phyloP scores from a whole-genome alignment of 37 sponge, comb jelly and placozoan genomes.

The Aphrocallistes beatrix region DNA sequence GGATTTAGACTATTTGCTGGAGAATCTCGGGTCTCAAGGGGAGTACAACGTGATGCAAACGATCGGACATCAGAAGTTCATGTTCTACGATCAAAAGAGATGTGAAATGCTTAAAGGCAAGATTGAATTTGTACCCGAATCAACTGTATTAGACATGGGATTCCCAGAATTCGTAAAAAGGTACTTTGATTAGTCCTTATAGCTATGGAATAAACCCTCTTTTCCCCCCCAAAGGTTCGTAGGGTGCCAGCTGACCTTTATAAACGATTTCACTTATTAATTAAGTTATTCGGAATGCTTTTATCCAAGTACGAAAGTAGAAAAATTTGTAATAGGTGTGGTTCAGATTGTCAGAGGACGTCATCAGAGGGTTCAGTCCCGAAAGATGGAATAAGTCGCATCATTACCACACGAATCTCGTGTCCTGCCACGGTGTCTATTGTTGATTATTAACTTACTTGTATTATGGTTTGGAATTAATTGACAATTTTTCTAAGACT shows the following conservation, averaged over 20 bases:
- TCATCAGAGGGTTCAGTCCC: slow-evolving; percentile 12
- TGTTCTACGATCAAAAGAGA: not conserved
- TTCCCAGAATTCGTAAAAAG: not conserved
- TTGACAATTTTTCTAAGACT: too few species aligned
- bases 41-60: not conserved
- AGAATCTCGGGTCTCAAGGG: not conserved
- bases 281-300: too few species aligned
- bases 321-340: too few species aligned
- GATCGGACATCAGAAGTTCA: not conserved
- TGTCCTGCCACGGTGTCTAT: too few species aligned
- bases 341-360: slow-evolving; percentile 17
- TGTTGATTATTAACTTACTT: too few species aligned
- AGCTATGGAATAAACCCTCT: too few species aligned
- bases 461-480: too few species aligned
- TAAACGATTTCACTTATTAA: too few species aligned
- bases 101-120: not conserved
- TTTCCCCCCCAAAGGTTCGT: too few species aligned
- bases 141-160: not conserved
- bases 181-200: not conserved
- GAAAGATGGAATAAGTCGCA: slow-evolving; percentile 15
- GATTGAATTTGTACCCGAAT: not conserved
- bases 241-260: too few species aligned
- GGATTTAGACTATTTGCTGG: not conserved
- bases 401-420: not conserved
- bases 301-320: too few species aligned